Evolutionary conservation across 2,113 vertebrate species (phyloP).

Genomic region (Gymnarchus niloticus): DNA sequence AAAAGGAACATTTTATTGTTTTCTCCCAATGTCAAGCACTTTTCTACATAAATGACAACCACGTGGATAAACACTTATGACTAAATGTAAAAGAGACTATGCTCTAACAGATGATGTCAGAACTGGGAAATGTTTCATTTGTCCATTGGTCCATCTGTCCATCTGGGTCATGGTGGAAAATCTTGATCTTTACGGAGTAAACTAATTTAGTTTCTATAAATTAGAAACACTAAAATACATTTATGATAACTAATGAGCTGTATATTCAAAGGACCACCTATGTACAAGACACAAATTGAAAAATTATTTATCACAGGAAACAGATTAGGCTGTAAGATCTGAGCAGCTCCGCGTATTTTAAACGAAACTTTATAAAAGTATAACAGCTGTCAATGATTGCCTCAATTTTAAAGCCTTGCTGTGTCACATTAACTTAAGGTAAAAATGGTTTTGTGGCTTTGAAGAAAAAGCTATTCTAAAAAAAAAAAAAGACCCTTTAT

Average conservation of each 20-base stretch:
- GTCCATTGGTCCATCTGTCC: not conserved
- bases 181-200: not conserved
- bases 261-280: constrained; percentile 20
- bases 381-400: constrained; percentile 14
- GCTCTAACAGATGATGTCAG: constrained; percentile 60
- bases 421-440: not conserved
- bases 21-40: constrained; percentile 74
- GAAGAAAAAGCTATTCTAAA: constrained; percentile 21
- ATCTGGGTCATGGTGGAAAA: not conserved
- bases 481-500: constrained; percentile 33
- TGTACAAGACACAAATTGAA: constrained; percentile 17
- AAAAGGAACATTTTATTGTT: constrained; percentile 87
- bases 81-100: constrained; percentile 59
- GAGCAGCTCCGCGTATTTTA: constrained; percentile 11
- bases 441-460: not conserved
- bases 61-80: constrained; percentile 72
- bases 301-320: not conserved
- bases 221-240: constrained; percentile 47
- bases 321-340: not conserved
- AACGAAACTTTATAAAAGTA: constrained; percentile 14
- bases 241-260: constrained; percentile 14
- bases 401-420: constrained; percentile 13
- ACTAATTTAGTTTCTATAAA: constrained; percentile 43
- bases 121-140: constrained; percentile 35
- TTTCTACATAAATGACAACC: constrained; percentile 87